A percentile compares a stretch with the other conserved stretches of the same genome.
These are phyloP conservation scores for Pterobdella sp. DNA, from an alignment of 2,888 invertebrate species.

Conservation along the genomic window DNA sequence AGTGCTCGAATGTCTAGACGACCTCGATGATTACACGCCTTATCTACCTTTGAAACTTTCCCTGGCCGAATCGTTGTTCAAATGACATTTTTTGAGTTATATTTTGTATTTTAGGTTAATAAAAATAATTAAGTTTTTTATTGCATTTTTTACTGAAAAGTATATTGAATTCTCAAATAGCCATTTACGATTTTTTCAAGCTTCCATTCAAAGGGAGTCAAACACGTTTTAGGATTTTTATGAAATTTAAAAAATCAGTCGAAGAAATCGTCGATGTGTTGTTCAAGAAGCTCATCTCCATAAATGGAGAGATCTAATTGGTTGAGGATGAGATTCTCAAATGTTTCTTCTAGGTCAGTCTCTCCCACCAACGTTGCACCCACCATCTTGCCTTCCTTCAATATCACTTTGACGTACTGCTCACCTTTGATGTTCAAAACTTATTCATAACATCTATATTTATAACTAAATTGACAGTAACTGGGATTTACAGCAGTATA, in stretches of 20 bases:
- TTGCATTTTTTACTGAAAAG: no score
- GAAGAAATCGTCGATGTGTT: conserved; percentile 98
- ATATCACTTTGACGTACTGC: conserved; percentile 70
- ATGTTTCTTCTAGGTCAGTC: conserved; percentile 91
- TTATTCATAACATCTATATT: neutral
- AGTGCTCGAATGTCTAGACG: no score
- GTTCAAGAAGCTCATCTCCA: conserved; percentile 86
- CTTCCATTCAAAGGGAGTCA: no score
- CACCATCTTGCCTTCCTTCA: conserved; percentile 73
- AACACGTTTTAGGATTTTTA: no score
- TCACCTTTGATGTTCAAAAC: conserved; percentile 47
- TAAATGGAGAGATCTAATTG: conserved; percentile 77
- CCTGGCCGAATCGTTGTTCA: no score
- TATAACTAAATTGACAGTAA: neutral
- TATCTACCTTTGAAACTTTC: no score
- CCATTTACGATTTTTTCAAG: no score
- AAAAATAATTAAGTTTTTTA: no score
- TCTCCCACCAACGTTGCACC: conserved; percentile 94
- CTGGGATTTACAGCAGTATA: neutral
- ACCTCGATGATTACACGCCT: no score
- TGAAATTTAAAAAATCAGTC: conserved; percentile 61
- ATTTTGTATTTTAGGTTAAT: no score
- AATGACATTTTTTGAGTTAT: no score
- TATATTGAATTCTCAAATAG: no score
- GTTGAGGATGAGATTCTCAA: conserved; percentile 92